phyloP scores from a whole-genome alignment of 2,797 vertebrate genomes.

The Cyprinella venusta region DNA sequence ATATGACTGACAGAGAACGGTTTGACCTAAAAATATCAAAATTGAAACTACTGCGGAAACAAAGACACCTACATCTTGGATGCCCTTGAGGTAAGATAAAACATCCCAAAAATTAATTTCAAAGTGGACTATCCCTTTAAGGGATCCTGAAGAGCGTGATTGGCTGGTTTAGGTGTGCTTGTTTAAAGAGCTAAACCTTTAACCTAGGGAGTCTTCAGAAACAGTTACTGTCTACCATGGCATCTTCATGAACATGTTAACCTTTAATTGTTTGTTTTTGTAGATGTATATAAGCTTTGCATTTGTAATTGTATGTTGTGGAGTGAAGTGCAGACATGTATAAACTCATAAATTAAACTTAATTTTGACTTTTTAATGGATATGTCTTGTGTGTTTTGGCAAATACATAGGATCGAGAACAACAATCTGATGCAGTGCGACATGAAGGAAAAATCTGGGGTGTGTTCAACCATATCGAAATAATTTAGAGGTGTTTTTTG shows the following conservation, averaged over 20 bases:
- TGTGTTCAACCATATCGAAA: not conserved
- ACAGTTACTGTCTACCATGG: not conserved
- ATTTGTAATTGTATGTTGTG: not conserved
- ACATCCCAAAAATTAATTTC: too few relatives aligned
- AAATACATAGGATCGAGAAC: not conserved
- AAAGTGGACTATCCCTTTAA: not conserved
- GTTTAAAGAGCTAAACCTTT: not conserved
- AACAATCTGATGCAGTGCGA: not conserved
- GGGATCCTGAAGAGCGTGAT: not conserved
- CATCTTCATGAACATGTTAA: not conserved
- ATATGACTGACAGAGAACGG: too few relatives aligned
- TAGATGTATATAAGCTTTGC: not conserved
- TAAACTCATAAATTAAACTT: not conserved
- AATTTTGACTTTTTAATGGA: not conserved
- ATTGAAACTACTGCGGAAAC: too few relatives aligned
- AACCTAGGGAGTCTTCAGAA: not conserved
- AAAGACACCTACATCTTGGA: too few relatives aligned
- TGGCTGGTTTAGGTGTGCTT: not conserved
- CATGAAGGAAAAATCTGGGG: not conserved
- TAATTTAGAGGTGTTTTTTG: not conserved
- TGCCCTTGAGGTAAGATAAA: too few relatives aligned
- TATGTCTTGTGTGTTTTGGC: not conserved
- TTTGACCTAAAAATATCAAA: too few relatives aligned
- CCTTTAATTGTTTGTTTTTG: constrained; percentile 3
- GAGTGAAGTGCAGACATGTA: not conserved